Conservation (phyloP, 2,888 invertebrate species). For the Apodemia duryi region DNA sequence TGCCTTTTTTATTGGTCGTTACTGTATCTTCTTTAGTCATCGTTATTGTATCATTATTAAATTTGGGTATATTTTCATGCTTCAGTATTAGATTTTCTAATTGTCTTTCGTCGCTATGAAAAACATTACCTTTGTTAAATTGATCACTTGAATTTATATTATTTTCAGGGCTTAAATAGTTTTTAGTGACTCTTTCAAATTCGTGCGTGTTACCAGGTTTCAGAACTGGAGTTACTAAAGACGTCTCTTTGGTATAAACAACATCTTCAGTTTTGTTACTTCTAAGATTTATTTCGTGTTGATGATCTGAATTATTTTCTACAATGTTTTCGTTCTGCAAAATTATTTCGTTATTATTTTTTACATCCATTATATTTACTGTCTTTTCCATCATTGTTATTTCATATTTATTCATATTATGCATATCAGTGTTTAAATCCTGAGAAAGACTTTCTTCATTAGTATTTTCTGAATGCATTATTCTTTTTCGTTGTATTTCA, state of each 20-base stretch:
- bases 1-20: too few relatives aligned
- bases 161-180: neutral
- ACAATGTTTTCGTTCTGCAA: neutral
- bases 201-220: too few relatives aligned
- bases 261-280: too few relatives aligned
- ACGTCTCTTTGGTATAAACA: too few relatives aligned
- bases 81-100: neutral
- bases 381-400: neutral
- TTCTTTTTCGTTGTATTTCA: slow-evolving; percentile 1
- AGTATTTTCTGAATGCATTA: neutral
- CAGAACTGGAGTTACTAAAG: too few relatives aligned
- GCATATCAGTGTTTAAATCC: neutral
- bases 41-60: neutral
- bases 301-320: too few relatives aligned
- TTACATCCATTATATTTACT: neutral
- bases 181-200: neutral
- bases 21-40: too few relatives aligned
- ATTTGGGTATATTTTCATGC: neutral
- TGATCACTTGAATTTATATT: neutral
- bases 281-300: too few relatives aligned
- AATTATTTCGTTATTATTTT: neutral
- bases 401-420: neutral
- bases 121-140: neutral
- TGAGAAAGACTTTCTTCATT: neutral
- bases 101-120: neutral